Conservation (phyloP, 2,113 vertebrate genomes). For the human (Homo sapiens) region GRCh38 chr21:21086501-21087000, state of each 20-base stretch:
- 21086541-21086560: neutral
- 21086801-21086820: neutral
- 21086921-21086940: neutral
- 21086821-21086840: fast-evolving
- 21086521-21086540: neutral
- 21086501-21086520: neutral
- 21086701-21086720: neutral
- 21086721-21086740: neutral
- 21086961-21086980: neutral
- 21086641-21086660: neutral
- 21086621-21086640: neutral
- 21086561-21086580: neutral
- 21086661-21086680: neutral
- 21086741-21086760: neutral
- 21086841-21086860: neutral
- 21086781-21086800: neutral
- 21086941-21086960: neutral
- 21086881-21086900: neutral
- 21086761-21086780: neutral
- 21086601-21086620: neutral
- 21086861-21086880: neutral
- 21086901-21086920: neutral
- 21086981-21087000: neutral
- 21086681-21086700: neutral
- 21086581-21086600: neutral